Base-by-base conservation (phyloP, 2,888 invertebrate species). In the Apodemia zela region DNA sequence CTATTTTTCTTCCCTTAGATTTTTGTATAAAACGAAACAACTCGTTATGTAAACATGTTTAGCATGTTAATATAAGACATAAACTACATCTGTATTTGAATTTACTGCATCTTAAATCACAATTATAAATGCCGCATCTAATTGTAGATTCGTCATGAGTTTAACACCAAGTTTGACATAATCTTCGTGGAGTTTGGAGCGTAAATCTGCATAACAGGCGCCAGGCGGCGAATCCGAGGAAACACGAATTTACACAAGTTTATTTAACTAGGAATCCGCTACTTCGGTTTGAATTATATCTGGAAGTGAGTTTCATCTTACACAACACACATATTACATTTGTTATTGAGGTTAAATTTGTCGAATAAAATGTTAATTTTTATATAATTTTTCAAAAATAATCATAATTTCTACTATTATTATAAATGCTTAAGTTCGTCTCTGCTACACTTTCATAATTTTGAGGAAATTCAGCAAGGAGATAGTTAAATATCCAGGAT, bases 201-300 rank as follows among this genome's bases (percentile, higher is more conserved):
- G 25, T 57, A 29, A 57, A 57, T 57, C 54, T 57, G 54, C 54
- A 57, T 57, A 57, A 57, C 54, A 57, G 54, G 15, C 54, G 54
- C 25, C 54, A 57, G 54, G 15, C 51, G 51, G 51, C 25, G 25
- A 29, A 57, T 57, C 15, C 54, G 54, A 25, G 54, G 54, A 57
- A 57, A 57, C 54, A 57, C 29, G 29, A 57, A 57, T 57, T 57
- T 57, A 57, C 54, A 57, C 54, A 57, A 57, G 54, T 57, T 57
- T 57, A 29, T 57, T 54, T 54, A 15, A 54, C 54, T 29, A 54
- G 54, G 25, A 54, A 54, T 29, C 54, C 25, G 54, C 25, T 54
- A 54, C 29, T 54, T 54, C 25, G 2, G 25, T 29, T 54, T 54
- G 25, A 54, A 54, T 54, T 54, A 25, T 51, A 21, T 51, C 21